Conservation (phyloP, 2,888 invertebrate genomes). For the Sycophila texana region DNA sequence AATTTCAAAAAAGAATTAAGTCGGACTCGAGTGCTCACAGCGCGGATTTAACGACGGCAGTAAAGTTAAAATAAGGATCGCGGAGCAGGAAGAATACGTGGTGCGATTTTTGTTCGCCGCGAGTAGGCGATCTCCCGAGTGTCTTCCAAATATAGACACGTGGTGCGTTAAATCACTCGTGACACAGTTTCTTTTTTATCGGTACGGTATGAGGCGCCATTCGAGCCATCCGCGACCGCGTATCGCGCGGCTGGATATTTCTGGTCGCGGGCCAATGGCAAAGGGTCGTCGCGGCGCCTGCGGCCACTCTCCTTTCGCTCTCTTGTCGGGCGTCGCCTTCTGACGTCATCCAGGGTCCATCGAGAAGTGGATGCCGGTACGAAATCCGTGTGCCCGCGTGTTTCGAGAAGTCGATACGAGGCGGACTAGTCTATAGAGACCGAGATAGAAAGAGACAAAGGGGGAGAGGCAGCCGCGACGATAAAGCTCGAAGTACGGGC, state of each 20-base stretch:
- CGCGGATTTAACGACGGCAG: constrained; percentile 19
- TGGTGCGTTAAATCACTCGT: constrained; percentile 55
- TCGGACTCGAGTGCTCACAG: background rate
- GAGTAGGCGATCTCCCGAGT: constrained; percentile 2
- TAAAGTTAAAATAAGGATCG: constrained; percentile 17
- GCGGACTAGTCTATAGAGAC: background rate
- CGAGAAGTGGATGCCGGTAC: background rate
- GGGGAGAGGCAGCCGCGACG: background rate
- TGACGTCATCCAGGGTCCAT: constrained; percentile 61
- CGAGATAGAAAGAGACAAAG: constrained; percentile 11
- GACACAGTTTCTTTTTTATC: constrained; percentile 47
- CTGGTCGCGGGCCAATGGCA: background rate
- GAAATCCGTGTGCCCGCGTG: background rate
- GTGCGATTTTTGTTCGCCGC: constrained; percentile 10
- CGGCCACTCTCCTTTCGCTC: constrained; percentile 52
- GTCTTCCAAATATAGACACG: constrained; percentile 54
- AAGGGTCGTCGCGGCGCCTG: constrained; percentile 23
- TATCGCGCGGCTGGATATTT: constrained; percentile 41
- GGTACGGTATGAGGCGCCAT: background rate
- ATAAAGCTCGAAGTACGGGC: constrained; percentile 22
- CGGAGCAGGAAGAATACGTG: constrained; percentile 1
- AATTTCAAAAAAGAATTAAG: background rate
- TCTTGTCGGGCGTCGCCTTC: constrained; percentile 65
- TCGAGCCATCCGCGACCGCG: background rate
- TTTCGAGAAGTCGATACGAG: constrained; percentile 14